phyloP scores from a whole-genome alignment of 2,797 vertebrate species.

The Helostoma temminkii region DNA sequence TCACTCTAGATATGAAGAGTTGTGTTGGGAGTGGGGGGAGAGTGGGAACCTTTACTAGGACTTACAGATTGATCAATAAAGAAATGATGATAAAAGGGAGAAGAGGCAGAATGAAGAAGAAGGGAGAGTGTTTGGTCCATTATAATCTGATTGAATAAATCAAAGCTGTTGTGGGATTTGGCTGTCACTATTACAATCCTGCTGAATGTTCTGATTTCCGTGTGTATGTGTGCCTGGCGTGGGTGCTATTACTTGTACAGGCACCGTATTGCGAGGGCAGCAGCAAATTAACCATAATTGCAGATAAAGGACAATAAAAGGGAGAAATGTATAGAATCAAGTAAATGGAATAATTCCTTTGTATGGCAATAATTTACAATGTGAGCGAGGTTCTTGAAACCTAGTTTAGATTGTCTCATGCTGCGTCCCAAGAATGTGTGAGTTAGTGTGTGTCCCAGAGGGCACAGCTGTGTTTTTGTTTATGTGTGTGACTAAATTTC shows the following conservation, averaged over 20 bases:
- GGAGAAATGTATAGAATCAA: conserved; percentile 71
- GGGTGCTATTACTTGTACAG: conserved; percentile 45
- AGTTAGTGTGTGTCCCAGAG: conserved; percentile 42
- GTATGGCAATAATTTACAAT: conserved; percentile 58
- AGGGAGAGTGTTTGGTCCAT: conserved; percentile 51
- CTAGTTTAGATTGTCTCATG: conserved; percentile 37
- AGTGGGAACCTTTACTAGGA: conserved; percentile 44
- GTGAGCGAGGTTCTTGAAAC: conserved; percentile 40
- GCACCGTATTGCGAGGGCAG: conserved; percentile 54
- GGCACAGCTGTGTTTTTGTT: conserved; percentile 60
- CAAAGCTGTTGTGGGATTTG: conserved; percentile 71
- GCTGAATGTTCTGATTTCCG: conserved; percentile 50
- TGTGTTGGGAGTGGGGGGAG: conserved; percentile 38
- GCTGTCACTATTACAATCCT: conserved; percentile 64
- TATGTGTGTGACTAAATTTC: conserved; percentile 48
- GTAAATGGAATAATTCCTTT: conserved; percentile 72
- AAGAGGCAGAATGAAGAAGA: conserved; percentile 34
- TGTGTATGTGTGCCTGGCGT: conserved; percentile 28
- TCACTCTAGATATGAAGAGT: conserved; percentile 87
- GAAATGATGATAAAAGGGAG: conserved; percentile 40
- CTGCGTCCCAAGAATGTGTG: conserved; percentile 36
- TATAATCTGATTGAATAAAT: conserved; percentile 80
- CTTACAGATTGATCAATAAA: conserved; percentile 89
- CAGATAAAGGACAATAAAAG: conserved; percentile 66
- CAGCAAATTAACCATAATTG: conserved; percentile 76